Base-by-base conservation (phyloP, 2,113 vertebrate genomes). In the Dipodomys spectabilis region DNA sequence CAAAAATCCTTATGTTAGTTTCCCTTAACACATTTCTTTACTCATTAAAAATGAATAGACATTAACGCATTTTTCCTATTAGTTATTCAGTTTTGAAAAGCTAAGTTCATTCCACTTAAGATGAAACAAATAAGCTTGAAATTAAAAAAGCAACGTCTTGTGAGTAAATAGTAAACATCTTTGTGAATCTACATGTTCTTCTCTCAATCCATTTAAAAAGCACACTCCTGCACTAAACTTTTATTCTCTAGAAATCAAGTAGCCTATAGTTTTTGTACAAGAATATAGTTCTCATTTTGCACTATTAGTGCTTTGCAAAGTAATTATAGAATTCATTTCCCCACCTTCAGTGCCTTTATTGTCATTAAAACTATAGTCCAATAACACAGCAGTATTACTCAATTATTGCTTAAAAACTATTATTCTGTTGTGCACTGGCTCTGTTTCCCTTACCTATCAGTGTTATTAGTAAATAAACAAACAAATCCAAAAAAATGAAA, bases 1-100 rank as follows among this genome's bases (percentile, higher is more conserved):
- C 74, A 90, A 95, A 94, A 87, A 64, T 5, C 27, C 15, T 80
- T 28, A 73, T 77, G 85, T 27, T 39, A 64, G 69, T 94, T 95
- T 35, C 53, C n/a, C 57, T 11, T 74, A 88, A 81, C n/a, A 93
- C 20, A 79, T 23, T 65, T 22, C 69, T 94, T 93, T 90, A 71
- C 30, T 92, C 45, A 27, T 95, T 90, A 90, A 90, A 95, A 91
- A 85, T 93, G 44, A 94, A 77, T 60, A 57, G 16, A 1, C 20
- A 82, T 82, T 91, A 75, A 90, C 90, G 18, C 23, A 75, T 77
- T 81, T 92, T 93, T 75, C 16, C 30, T 16, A 39, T 69, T 85
- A 88, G 13, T 74, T 90, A 89, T 23, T 88, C 69, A 92, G 69
- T 35, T 7, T 86, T 94, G 86, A 72, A 90, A 93, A 86, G 39